Conservation (phyloP, 2,113 vertebrate species). For the Anolis sagrei region DNA sequence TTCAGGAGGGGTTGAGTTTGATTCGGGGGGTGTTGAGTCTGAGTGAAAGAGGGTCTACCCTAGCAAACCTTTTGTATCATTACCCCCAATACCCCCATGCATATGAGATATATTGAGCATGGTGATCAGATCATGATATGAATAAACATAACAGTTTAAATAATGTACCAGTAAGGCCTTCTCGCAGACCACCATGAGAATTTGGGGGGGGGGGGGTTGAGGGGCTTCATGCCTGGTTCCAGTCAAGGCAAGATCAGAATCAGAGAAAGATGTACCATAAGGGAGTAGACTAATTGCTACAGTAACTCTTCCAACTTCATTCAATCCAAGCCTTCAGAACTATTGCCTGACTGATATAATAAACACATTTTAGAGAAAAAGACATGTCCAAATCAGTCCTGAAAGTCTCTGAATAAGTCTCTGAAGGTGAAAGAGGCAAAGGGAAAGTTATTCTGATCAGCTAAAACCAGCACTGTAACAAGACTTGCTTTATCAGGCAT, state of each 20-base stretch:
- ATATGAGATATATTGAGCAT: no score
- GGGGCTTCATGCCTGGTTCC: no score
- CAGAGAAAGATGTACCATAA: background rate
- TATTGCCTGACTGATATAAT: background rate
- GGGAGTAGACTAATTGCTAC: background rate
- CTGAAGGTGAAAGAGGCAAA: constrained; percentile 8
- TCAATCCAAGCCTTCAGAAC: background rate
- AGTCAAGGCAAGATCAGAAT: background rate
- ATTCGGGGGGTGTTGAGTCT: no score
- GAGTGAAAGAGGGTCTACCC: no score
- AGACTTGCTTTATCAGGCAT: background rate
- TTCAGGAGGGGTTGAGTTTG: no score
- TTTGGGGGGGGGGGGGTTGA: no score
- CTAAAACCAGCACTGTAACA: constrained; percentile 24
- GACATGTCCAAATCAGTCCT: background rate
- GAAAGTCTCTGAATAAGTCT: constrained; percentile 23
- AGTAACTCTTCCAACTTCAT: background rate
- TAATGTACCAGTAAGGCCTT: no score
- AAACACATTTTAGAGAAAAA: background rate
- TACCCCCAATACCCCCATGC: no score
- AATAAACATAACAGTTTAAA: no score
- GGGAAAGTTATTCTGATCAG: constrained; percentile 12
- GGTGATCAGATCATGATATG: no score
- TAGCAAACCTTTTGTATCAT: no score
- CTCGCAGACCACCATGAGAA: no score